Evolutionary conservation across 2,888 invertebrate genomes (phyloP).

Genomic region (Epirrhoe alternata): DNA sequence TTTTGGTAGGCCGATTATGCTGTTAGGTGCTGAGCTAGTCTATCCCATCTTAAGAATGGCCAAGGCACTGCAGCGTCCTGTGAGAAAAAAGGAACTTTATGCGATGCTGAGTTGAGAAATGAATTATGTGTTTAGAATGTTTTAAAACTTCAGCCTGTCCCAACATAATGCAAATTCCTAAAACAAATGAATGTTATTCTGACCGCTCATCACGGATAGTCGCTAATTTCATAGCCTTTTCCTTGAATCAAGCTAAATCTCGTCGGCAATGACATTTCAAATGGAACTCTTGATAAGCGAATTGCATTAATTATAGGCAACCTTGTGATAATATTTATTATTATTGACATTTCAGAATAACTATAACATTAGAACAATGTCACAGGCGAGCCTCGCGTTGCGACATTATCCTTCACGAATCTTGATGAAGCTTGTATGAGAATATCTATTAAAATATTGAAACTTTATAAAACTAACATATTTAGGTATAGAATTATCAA

Average conservation of each 20-base stretch:
- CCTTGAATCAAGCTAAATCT: slow-evolving; percentile 44
- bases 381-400: neutral
- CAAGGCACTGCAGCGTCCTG: too few relatives aligned
- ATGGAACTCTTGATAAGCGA: slow-evolving; percentile 43
- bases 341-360: slow-evolving; percentile 36
- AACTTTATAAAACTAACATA: too few relatives aligned
- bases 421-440: slow-evolving; percentile 20
- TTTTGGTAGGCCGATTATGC: too few relatives aligned
- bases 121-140: too few relatives aligned
- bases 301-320: slow-evolving; percentile 37
- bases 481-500: too few relatives aligned
- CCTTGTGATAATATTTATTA: slow-evolving; percentile 52
- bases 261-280: slow-evolving; percentile 58
- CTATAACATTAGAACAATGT: slow-evolving; percentile 16
- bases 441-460: slow-evolving; percentile 7
- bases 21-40: too few relatives aligned
- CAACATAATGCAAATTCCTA: neutral
- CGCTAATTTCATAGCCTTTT: slow-evolving; percentile 36
- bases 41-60: too few relatives aligned
- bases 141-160: neutral
- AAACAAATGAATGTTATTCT: neutral
- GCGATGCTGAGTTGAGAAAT: too few relatives aligned
- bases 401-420: slow-evolving; percentile 34
- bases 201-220: neutral
- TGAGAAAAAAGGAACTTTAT: too few relatives aligned